These are phyloP conservation scores for Empidonax traillii DNA, from an alignment of 2,113 vertebrate genomes.

Conservation along the genomic window DNA sequence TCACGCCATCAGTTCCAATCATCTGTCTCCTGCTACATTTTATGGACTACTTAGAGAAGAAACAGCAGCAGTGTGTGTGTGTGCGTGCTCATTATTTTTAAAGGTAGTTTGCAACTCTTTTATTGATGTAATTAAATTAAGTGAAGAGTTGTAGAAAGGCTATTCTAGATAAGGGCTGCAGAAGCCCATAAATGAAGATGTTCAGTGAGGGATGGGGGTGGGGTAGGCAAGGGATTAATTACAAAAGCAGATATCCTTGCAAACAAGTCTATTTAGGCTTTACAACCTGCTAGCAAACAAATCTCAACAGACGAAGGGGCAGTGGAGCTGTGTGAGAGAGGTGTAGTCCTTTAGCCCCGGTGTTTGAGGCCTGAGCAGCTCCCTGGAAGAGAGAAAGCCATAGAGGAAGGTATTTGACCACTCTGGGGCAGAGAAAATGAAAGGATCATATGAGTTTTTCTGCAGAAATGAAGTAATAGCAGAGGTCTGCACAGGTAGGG, in stretches of 20 bases:
- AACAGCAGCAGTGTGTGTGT: background rate
- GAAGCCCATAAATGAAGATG: background rate
- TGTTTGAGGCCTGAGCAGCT: background rate
- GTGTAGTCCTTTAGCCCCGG: background rate
- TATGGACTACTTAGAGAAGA: background rate
- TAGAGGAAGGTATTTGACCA: background rate
- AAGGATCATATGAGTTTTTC: background rate
- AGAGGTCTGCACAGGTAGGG: background rate
- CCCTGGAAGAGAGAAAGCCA: fast-evolving
- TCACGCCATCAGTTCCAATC: background rate
- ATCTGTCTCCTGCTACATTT: background rate
- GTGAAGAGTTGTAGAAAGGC: background rate
- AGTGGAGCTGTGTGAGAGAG: background rate
- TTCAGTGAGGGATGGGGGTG: background rate
- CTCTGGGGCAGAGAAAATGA: background rate
- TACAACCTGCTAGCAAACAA: background rate
- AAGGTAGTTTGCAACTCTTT: background rate
- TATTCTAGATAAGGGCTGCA: background rate
- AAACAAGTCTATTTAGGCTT: background rate
- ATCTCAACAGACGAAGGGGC: background rate
- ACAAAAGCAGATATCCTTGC: background rate
- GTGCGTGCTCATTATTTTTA: background rate
- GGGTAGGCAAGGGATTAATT: background rate
- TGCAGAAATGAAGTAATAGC: background rate
- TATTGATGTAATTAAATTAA: background rate